Evolutionary conservation across 1,140 invertebrate genomes (phyloP).

Genomic region (Drosophila cardini): DNA sequence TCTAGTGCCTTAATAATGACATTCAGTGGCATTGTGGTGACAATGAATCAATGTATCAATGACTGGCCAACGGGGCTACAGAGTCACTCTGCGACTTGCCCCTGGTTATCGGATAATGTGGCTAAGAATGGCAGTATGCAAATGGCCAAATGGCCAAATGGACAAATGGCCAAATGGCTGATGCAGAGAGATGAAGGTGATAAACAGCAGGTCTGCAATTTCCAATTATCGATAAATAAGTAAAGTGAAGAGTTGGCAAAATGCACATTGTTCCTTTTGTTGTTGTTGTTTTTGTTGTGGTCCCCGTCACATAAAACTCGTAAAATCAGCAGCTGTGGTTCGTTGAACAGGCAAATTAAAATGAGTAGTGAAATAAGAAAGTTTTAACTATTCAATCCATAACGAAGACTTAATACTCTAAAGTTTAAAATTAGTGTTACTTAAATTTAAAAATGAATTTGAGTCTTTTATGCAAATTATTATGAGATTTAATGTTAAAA

Average conservation of each 20-base stretch:
- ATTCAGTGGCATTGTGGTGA: slow-evolving; percentile 61
- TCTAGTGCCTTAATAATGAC: slow-evolving; percentile 52
- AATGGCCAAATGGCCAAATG: slow-evolving; percentile 44
- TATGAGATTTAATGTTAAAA: no score
- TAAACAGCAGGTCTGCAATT: slow-evolving; percentile 44
- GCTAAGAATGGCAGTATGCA: slow-evolving; percentile 54
- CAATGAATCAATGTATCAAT: slow-evolving; percentile 64
- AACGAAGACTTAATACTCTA: slow-evolving; percentile 29
- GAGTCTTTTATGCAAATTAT: no score
- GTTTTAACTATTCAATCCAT: neutral
- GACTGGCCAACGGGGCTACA: slow-evolving; percentile 9
- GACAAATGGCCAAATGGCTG: slow-evolving; percentile 1
- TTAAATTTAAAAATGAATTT: no score
- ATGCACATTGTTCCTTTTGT: slow-evolving; percentile 31
- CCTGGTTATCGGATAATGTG: slow-evolving; percentile 55
- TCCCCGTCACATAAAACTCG: slow-evolving; percentile 55
- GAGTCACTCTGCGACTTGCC: neutral
- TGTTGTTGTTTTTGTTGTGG: neutral
- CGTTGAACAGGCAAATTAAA: slow-evolving; percentile 49
- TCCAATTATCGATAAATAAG: slow-evolving; percentile 80
- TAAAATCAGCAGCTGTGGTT: slow-evolving; percentile 64
- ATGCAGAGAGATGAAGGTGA: slow-evolving; percentile 6
- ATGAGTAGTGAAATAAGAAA: slow-evolving; percentile 28
- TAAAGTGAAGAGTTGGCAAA: slow-evolving; percentile 68
- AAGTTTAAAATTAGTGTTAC: no score